phyloP scores from a whole-genome alignment of 2,888 invertebrate species.

The Andricus quercusramuli region DNA sequence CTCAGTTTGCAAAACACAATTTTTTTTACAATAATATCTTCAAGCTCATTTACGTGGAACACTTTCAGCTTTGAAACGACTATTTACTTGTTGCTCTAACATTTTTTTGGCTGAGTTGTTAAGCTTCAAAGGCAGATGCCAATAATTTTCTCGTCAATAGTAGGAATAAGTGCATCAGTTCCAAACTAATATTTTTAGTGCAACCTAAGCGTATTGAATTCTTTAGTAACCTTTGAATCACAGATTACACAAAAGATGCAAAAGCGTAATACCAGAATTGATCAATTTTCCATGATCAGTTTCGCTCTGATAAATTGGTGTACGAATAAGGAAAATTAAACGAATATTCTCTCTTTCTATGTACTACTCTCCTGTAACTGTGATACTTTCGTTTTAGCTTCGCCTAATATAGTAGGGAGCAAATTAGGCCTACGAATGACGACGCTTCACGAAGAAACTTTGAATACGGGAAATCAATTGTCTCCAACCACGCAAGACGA shows the following conservation, averaged over 20 bases:
- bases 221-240: constrained; percentile 4
- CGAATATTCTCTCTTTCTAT: background rate
- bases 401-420: constrained; percentile 87
- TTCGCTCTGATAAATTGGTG: constrained; percentile 13
- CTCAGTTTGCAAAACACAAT: too few species aligned
- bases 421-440: constrained; percentile 94
- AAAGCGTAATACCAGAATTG: background rate
- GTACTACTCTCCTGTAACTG: background rate
- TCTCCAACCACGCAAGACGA: constrained; percentile 71
- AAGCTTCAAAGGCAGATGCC: too few species aligned
- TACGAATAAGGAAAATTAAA: background rate
- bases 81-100: too few species aligned
- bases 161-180: constrained; percentile 13
- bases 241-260: constrained; percentile 3
- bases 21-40: too few species aligned
- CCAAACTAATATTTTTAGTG: constrained; percentile 24
- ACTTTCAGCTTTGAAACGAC: too few species aligned
- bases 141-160: too few species aligned
- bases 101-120: too few species aligned
- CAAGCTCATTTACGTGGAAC: too few species aligned
- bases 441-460: constrained; percentile 91
- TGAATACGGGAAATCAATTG: constrained; percentile 69
- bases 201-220: background rate
- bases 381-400: constrained; percentile 81
- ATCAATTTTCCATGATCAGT: background rate